Percentiles rank a stretch among this genome's conserved stretches.
These are phyloP conservation scores for Platycheirus albimanus DNA, from an alignment of 2,888 invertebrate species.

Conservation along the genomic window DNA sequence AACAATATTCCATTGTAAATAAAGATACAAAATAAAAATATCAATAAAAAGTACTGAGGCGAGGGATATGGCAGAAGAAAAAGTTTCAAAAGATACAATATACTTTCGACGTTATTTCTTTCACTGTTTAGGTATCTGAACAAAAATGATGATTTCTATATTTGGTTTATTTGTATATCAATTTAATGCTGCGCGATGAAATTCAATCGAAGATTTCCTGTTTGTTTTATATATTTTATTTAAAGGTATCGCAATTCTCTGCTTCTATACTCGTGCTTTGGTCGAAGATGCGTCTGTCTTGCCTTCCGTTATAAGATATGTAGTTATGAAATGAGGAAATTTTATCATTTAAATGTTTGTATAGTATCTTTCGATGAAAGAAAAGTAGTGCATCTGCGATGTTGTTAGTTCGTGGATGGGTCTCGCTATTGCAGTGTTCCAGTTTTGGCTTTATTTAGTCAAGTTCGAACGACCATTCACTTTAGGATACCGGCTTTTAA, in stretches of 20 bases:
- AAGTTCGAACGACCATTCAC: conserved; percentile 61
- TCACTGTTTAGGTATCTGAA: background rate
- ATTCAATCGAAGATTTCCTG: conserved; percentile 60
- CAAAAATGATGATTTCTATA: conserved; percentile 11
- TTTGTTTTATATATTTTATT: conserved; percentile 35
- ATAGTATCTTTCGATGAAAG: background rate
- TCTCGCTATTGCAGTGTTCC: conserved; percentile 35
- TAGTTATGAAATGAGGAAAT: conserved; percentile 60
- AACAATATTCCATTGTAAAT: conserved; percentile 15
- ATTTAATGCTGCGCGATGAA: conserved; percentile 41
- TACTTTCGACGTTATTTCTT: conserved; percentile 59
- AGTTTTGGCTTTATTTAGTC: conserved; percentile 40
- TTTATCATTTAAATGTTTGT: background rate
- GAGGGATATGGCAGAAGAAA: background rate
- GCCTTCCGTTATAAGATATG: conserved; percentile 59
- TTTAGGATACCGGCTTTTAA: conserved; percentile 67
- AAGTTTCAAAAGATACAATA: conserved; percentile 9
- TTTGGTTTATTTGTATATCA: conserved; percentile 15
- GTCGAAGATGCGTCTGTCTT: conserved; percentile 15
- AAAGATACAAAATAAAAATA: background rate
- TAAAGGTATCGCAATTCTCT: background rate
- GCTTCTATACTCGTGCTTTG: too few species aligned
- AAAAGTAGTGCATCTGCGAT: conserved; percentile 40
- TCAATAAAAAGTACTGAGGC: background rate
- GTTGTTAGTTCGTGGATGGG: background rate